Base-by-base conservation (phyloP, 2,888 invertebrate species). In the Rutpela maculata region DNA sequence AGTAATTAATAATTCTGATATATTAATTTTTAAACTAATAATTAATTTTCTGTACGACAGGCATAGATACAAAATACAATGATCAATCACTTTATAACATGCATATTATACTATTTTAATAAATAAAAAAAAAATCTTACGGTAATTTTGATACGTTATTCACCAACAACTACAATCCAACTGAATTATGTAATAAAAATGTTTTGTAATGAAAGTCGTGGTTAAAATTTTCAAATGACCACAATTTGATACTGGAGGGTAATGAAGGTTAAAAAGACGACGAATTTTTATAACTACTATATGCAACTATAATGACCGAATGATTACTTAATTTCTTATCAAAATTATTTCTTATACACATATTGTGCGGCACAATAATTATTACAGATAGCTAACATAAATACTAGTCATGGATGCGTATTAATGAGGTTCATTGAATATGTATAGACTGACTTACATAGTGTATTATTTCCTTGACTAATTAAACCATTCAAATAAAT, bases 181-280 rank as follows among this genome's bases (percentile, higher is more conserved):
- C 62, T 15, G n/a, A 35, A n/a, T 15, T 17, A 17, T 62, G 31
- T 18, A 65, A 31, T 19, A 65, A 65, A 65, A n/a, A 15, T 17
- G 10, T 65, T 60, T 38, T 63, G 35, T 15, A 63, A n/a, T 31
- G 35, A 63, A 63, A 35, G 63, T 63, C 63, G 38, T 38, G 7
- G 9, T 38, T 63, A 35, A 38, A 63, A 63, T 63, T 31, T 63
- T 65, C 38, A 38, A 65, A 38, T 17, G 65, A 43, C 65, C 43
- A 18, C 65, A 31, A 50, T 50, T n/a, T n/a, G 50, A 50, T 50
- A n/a, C 43, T 65, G 38, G 18, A 65, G 65, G 65, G 19, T 65
- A 65, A 9, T 43, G 10, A 65, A 65, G 65, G 65, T 65, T 65
- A 65, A 65, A 65, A 43, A 43, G 65, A 38, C 62, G 17, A n/a